These are phyloP conservation scores for Tokudaia tokunoshimensis DNA, from an alignment of 2,797 vertebrate species.

Conservation along the genomic window DNA sequence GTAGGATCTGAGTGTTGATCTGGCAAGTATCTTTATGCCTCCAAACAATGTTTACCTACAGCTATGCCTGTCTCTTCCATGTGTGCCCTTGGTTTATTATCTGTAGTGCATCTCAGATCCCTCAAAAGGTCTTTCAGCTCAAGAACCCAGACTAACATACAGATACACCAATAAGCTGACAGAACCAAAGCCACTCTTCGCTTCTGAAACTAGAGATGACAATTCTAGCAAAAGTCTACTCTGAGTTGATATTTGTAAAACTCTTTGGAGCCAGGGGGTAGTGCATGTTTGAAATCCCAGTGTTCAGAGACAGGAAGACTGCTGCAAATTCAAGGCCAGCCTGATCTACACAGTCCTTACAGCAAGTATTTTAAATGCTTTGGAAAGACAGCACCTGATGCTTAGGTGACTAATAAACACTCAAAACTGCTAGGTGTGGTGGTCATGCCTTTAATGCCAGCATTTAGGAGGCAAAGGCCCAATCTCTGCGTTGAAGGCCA, in stretches of 20 bases:
- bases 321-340: neutral
- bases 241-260: neutral
- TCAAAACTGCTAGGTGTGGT: neutral
- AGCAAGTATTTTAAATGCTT: neutral
- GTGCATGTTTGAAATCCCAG: neutral
- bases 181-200: neutral
- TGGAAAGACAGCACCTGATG: neutral
- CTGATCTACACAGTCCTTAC: neutral
- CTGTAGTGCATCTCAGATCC: neutral
- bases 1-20: neutral
- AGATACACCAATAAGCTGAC: neutral
- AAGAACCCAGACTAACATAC: neutral
- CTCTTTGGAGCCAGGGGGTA: neutral
- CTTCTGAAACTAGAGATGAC: slow-evolving; percentile 10
- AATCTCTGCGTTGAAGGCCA: neutral
- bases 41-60: neutral
- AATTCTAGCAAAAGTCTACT: neutral
- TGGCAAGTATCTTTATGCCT: neutral
- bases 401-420: neutral
- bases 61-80: neutral
- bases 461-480: neutral
- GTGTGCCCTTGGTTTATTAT: neutral
- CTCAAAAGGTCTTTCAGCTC: neutral
- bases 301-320: neutral
- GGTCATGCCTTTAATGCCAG: neutral